Percentiles rank a stretch among this genome's conserved stretches.
Evolutionary conservation across 2,113 vertebrate genomes (phyloP).

Genomic region (Plecturocebus donacophilus): DNA sequence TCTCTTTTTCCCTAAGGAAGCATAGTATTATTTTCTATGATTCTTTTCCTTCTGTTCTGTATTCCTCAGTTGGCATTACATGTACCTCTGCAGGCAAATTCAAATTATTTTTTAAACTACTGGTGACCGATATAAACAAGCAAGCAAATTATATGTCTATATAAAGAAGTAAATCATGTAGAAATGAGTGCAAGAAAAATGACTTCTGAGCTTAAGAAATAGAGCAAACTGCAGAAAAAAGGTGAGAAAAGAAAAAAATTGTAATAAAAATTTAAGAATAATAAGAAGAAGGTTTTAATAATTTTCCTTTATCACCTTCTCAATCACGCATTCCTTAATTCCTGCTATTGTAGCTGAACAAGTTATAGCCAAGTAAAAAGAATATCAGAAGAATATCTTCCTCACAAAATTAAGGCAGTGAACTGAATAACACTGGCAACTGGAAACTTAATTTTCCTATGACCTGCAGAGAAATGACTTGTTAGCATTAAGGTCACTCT

Average conservation of each 20-base stretch:
- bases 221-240: too few relatives aligned
- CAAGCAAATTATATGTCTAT: neutral
- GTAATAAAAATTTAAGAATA: too few relatives aligned
- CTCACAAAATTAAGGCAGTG: neutral
- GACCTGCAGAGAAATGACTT: neutral
- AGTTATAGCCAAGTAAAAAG: neutral
- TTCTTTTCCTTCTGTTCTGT: neutral
- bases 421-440: neutral
- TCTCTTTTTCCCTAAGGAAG: neutral
- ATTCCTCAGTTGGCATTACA: neutral
- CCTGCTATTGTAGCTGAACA: neutral
- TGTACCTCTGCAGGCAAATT: neutral
- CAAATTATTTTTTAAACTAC: slow-evolving; percentile 4
- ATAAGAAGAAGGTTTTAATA: neutral
- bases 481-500: neutral
- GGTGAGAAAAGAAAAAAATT: too few relatives aligned
- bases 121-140: neutral
- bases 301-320: neutral
- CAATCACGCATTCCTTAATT: neutral
- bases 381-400: neutral
- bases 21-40: neutral
- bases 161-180: neutral
- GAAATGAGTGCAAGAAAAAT: neutral
- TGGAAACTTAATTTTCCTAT: neutral
- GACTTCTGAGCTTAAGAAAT: neutral